These are phyloP conservation scores for Poeciliopsis gracilis DNA, from an alignment of 2,797 vertebrate species.

Conservation along the genomic window DNA sequence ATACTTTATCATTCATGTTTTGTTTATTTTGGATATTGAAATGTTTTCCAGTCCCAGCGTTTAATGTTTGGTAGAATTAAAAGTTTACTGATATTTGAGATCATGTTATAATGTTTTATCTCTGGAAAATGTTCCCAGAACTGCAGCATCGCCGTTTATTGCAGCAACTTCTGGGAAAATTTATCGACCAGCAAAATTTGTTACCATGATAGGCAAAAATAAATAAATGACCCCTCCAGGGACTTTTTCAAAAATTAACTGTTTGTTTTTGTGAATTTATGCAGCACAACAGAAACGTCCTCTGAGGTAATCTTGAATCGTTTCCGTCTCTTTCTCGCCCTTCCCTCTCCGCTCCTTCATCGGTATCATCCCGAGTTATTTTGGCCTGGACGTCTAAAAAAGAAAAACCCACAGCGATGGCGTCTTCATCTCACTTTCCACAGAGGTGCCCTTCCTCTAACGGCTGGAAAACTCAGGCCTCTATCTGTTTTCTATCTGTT, in stretches of 20 bases:
- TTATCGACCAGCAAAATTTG: too few species aligned
- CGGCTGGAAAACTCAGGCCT: conserved; percentile 42
- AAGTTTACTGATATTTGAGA: too few species aligned
- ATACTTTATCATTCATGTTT: too few species aligned
- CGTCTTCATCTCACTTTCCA: conserved; percentile 47
- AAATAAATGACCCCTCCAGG: neutral
- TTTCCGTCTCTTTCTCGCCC: neutral
- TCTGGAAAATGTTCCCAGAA: too few species aligned
- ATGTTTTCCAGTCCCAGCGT: too few species aligned
- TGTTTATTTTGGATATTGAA: too few species aligned
- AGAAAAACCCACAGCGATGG: conserved; percentile 20
- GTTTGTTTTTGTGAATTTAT: neutral
- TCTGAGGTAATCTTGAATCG: neutral
- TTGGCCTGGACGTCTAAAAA: conserved; percentile 57
- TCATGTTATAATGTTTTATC: too few species aligned
- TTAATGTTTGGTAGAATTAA: too few species aligned
- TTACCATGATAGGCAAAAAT: too few species aligned
- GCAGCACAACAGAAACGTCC: neutral
- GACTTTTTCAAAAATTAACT: neutral
- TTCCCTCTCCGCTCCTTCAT: conserved; percentile 19
- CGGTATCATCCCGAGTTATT: conserved; percentile 39
- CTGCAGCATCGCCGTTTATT: too few species aligned
- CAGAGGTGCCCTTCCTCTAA: conserved; percentile 69
- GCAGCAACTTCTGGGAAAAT: too few species aligned
- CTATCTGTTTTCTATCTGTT: too few species aligned